These are phyloP conservation scores for Neopipo cinnamomea DNA, from an alignment of 2,113 vertebrate genomes.

Conservation along the genomic window DNA sequence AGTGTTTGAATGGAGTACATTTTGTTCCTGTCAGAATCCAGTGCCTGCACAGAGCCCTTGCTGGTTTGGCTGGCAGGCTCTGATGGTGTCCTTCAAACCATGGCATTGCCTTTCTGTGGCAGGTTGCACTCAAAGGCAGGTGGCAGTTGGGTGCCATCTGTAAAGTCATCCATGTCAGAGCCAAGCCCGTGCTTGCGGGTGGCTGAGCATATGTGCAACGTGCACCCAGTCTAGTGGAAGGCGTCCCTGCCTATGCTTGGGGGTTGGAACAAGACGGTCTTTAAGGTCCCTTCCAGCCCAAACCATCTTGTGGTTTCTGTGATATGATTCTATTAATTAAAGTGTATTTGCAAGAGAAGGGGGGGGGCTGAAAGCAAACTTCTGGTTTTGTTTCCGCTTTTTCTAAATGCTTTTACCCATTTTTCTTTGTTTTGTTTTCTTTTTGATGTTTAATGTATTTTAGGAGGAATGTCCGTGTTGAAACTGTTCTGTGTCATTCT, in stretches of 20 bases:
- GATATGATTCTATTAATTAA: background rate
- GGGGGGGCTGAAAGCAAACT: background rate
- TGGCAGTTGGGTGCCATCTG: background rate
- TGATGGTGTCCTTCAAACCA: background rate
- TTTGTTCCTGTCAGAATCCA: background rate
- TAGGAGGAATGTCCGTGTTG: background rate
- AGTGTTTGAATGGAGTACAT: background rate
- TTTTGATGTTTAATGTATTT: background rate
- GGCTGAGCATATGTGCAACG: accelerated
- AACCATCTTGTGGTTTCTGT: background rate
- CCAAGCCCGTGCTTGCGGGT: background rate
- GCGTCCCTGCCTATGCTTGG: background rate
- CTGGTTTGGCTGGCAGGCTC: background rate
- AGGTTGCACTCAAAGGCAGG: background rate
- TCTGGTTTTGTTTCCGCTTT: background rate
- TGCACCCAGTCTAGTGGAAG: background rate
- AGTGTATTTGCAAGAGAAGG: background rate
- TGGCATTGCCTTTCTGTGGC: background rate
- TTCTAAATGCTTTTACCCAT: background rate
- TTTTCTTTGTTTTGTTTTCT: background rate
- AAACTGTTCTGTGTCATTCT: background rate
- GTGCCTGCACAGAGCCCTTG: background rate
- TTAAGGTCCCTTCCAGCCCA: background rate
- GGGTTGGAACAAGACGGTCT: background rate
- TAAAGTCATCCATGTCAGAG: background rate